Percentiles rank a stretch among this genome's conserved stretches.
Evolutionary conservation across 2,113 vertebrate species (phyloP).

Genomic region (Ahaetulla prasina): DNA sequence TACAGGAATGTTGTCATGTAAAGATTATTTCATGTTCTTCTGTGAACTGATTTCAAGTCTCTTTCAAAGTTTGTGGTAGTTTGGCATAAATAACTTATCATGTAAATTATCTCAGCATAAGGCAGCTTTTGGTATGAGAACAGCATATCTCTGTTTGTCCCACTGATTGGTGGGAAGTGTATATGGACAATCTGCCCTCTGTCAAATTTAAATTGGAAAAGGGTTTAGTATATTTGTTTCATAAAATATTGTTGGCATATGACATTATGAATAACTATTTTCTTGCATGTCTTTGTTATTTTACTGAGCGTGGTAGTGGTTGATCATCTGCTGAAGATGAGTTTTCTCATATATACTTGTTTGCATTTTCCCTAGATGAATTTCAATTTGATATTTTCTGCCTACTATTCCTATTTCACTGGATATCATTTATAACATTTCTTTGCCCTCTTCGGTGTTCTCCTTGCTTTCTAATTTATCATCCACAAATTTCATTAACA

Average conservation of each 20-base stretch:
- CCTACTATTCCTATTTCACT: slow-evolving; percentile 48
- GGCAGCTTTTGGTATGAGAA: neutral
- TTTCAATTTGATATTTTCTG: slow-evolving; percentile 53
- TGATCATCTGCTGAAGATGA: slow-evolving; percentile 21
- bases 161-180: neutral
- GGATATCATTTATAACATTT: slow-evolving; percentile 41
- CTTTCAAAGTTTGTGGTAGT: neutral
- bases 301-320: neutral
- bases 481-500: slow-evolving; percentile 58
- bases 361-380: slow-evolving; percentile 51
- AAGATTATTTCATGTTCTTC: neutral
- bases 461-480: slow-evolving; percentile 60
- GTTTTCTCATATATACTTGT: slow-evolving; percentile 43
- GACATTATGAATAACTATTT: neutral
- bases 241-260: neutral
- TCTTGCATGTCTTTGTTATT: neutral
- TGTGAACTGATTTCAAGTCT: neutral
- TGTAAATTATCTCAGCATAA: neutral
- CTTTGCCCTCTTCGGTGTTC: slow-evolving; percentile 49
- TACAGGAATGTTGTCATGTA: neutral
- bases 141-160: neutral
- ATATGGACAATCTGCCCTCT: neutral
- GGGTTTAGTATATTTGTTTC: neutral
- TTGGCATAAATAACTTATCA: neutral
- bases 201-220: neutral